These are phyloP conservation scores for Pseudanteris insignis DNA, from an alignment of 2,888 invertebrate species.

Conservation along the genomic window DNA sequence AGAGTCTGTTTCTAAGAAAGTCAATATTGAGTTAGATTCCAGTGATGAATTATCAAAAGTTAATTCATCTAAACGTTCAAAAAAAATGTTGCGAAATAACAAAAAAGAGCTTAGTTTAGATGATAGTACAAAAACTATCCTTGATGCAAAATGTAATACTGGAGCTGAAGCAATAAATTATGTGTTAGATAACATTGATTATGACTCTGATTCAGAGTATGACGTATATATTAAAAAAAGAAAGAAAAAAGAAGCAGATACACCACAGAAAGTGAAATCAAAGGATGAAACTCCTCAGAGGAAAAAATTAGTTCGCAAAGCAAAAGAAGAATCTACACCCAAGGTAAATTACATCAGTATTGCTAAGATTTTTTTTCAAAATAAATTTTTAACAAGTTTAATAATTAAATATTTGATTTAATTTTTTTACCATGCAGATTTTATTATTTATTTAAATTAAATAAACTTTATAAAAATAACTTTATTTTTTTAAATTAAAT, in stretches of 20 bases:
- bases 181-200: constrained; percentile 24
- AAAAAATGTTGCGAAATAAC: background rate
- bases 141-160: constrained; percentile 20
- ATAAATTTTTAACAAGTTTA: too few relatives aligned
- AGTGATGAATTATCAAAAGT: constrained; percentile 4
- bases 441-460: too few relatives aligned
- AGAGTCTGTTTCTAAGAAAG: constrained; percentile 64
- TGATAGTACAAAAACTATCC: constrained; percentile 14
- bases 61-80: constrained; percentile 4
- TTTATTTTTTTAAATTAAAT: too few relatives aligned
- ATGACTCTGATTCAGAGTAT: constrained; percentile 37
- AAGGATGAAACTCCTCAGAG: too few relatives aligned
- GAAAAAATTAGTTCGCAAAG: too few relatives aligned
- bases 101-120: constrained; percentile 7
- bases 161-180: constrained; percentile 29
- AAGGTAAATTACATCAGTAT: too few relatives aligned
- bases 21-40: background rate
- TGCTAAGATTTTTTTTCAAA: too few relatives aligned
- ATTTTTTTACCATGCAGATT: too few relatives aligned
- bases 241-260: constrained; percentile 15
- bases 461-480: too few relatives aligned
- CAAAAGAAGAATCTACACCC: too few relatives aligned
- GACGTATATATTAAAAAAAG: constrained; percentile 35
- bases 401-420: too few relatives aligned
- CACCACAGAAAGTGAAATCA: too few relatives aligned